Evolutionary conservation across 2,797 vertebrate genomes (phyloP), one percentile per base, ranked within the genome.

Genomic region (Ciconia nigra): DNA sequence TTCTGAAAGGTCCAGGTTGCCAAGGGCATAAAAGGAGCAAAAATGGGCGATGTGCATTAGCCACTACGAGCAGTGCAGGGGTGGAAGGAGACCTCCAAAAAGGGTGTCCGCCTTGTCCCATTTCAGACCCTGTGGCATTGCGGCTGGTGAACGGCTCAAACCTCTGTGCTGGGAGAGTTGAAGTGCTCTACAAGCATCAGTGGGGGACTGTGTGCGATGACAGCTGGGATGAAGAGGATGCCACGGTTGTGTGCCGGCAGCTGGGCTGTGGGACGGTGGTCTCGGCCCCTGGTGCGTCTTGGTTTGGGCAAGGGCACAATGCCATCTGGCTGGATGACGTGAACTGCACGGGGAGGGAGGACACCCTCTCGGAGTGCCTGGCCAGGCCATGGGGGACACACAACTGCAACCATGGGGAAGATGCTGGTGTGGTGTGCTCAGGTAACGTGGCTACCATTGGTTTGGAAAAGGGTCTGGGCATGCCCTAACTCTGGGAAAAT

Each of bases 361-460:
- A 31, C 9, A 21, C 41, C 52, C 46, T 95, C 12, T 11, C 1
- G 2, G 29, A 22, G 24, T 95, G 90, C 73, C 37, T 12, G 46
- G 73, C 87, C 28, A 90, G 58, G 52, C 90, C 90, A 15, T 72
- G 79, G 63, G 87, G 83, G 42, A 42, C 11, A 37, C 89, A 92
- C 66, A 91, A 76, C 22, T 95, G 93, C 42, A 57, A 87, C 37
- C 90, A 87, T 2, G 46, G 87, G 24, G 73, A 95, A 71, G 93
- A 92, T 1, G 69, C 93, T 28, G n/a, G 90, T 37, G 93, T 95
- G 15, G 41, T 90, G 49, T 95, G 96, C 35, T 54, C 92, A 95
- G 94, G 93, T 96, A 88, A 66, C 1, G 2, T 33, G 46, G 7
- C 37, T 33, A 11, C 37, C 6, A 5, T 44, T 6, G 2, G 46